phyloP scores from a whole-genome alignment of 2,888 invertebrate species.

The Lingula anatina region DNA sequence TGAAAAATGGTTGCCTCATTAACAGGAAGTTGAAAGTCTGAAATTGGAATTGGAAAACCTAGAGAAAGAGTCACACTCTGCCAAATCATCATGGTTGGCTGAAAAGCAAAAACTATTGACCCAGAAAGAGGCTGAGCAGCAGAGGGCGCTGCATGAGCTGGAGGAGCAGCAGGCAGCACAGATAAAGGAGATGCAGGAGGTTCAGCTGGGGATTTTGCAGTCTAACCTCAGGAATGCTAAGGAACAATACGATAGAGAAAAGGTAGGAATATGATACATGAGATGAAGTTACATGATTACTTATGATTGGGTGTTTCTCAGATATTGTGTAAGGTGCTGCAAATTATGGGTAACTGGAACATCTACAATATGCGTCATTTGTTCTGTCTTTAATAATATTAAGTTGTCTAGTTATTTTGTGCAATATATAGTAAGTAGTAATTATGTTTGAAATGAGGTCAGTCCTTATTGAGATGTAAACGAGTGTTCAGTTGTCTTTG shows the following conservation, averaged over 20 bases:
- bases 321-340: too few species aligned
- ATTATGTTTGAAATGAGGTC: neutral
- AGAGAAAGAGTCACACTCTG: neutral
- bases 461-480: too few species aligned
- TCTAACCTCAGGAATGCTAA: constrained; percentile 11
- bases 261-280: constrained; percentile 6
- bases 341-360: too few species aligned
- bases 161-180: constrained; percentile 10
- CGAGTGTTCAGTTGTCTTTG: too few species aligned
- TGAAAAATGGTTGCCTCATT: too few species aligned
- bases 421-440: neutral
- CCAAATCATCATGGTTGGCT: neutral
- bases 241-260: constrained; percentile 9
- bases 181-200: constrained; percentile 10
- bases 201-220: constrained; percentile 14
- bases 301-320: too few species aligned
- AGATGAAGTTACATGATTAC: too few species aligned
- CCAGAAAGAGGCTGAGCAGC: constrained; percentile 10
- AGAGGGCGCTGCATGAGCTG: constrained; percentile 6
- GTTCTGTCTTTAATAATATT: too few species aligned
- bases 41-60: neutral
- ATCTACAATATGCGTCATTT: too few species aligned
- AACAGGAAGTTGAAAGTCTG: too few species aligned
- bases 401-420: too few species aligned
- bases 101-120: constrained; percentile 4